A percentile compares a stretch with the other conserved stretches of the same genome.
Conservation (phyloP, 2,797 vertebrate species). For the Brotula barbata region DNA sequence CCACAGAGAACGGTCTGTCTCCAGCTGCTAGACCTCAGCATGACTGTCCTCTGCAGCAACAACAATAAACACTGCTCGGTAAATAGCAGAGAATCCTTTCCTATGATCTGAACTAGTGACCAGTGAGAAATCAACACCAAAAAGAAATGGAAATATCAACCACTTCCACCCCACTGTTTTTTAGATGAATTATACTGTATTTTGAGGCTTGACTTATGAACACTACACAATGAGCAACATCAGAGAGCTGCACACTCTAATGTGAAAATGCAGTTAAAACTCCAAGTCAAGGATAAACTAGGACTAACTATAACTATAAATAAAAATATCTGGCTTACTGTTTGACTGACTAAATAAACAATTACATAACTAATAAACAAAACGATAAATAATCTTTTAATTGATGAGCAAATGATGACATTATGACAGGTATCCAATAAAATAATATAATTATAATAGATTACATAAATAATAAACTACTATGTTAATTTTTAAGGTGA, state of each 20-base stretch:
- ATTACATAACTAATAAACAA: background rate
- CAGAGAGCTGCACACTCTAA: constrained; percentile 11
- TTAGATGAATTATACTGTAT: constrained; percentile 33
- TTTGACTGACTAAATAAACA: too few relatives aligned
- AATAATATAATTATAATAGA: too few relatives aligned
- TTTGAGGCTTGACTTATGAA: constrained; percentile 14
- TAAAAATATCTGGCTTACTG: too few relatives aligned
- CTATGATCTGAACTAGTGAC: constrained; percentile 15
- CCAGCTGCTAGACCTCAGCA: constrained; percentile 49
- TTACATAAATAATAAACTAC: too few relatives aligned
- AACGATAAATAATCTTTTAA: background rate
- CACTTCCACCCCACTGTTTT: constrained; percentile 8
- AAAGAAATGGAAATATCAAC: constrained; percentile 10
- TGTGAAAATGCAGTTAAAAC: constrained; percentile 9
- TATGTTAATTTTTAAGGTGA: too few relatives aligned
- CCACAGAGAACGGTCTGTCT: constrained; percentile 48
- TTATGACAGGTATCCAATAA: too few relatives aligned
- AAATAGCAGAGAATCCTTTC: constrained; percentile 22
- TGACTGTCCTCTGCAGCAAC: constrained; percentile 45
- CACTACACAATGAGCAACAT: too few relatives aligned
- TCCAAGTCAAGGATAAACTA: constrained; percentile 19
- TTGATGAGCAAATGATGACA: too few relatives aligned
- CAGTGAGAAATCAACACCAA: background rate
- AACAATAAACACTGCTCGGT: constrained; percentile 17
- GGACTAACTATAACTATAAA: constrained; percentile 1